These are phyloP conservation scores for Agrochola circellaris DNA, from an alignment of 2,888 invertebrate genomes.

Conservation along the genomic window DNA sequence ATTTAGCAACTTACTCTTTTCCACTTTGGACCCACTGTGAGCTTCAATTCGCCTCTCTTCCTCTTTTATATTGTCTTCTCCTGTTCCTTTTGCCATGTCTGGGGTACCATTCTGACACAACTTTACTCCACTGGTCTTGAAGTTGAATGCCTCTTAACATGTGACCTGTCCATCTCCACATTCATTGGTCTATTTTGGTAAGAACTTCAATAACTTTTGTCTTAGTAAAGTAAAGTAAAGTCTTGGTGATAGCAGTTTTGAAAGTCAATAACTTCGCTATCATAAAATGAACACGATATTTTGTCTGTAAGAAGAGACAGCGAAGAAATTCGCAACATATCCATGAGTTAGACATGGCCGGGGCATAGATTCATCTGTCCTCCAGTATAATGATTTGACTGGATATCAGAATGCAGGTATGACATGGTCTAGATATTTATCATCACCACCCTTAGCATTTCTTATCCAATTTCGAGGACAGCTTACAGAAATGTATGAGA, in stretches of 20 bases:
- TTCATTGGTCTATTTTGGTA: too few species aligned
- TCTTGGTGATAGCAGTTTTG: neutral
- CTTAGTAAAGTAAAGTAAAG: too few species aligned
- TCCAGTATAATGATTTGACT: neutral
- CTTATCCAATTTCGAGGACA: neutral
- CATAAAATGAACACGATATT: neutral
- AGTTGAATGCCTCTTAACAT: too few species aligned
- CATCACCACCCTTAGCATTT: neutral
- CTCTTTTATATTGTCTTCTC: too few species aligned
- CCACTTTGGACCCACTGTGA: too few species aligned
- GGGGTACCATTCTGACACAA: too few species aligned
- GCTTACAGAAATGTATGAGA: neutral
- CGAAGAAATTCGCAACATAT: neutral
- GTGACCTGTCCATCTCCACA: too few species aligned
- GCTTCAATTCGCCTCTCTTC: too few species aligned
- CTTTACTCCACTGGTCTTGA: too few species aligned
- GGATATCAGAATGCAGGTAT: neutral
- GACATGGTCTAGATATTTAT: neutral
- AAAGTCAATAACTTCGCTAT: neutral
- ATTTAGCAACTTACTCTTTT: too few species aligned
- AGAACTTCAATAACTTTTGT: too few species aligned
- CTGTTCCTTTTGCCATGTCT: too few species aligned
- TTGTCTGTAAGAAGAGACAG: neutral
- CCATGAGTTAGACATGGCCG: neutral
- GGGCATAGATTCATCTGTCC: neutral